Percentiles rank a stretch among this genome's conserved stretches.
Evolutionary conservation across 2,797 vertebrate species (phyloP).

Genomic region (Aulostomus chinensis): DNA sequence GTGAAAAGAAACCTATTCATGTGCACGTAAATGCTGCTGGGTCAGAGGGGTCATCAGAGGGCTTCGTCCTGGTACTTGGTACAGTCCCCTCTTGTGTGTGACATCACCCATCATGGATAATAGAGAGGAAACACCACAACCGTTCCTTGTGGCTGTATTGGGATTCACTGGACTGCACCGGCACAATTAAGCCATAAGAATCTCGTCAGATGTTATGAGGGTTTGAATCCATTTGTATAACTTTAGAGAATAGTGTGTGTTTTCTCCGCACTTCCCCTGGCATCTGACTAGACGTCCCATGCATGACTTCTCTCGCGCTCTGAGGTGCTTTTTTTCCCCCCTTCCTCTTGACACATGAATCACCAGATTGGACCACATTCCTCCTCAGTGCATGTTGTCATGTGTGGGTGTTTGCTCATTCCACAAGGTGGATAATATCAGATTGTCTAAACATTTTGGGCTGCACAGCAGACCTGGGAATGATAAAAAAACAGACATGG

Average conservation of each 20-base stretch:
- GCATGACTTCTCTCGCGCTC: background rate
- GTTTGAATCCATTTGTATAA: too few relatives aligned
- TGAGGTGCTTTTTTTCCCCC: too few relatives aligned
- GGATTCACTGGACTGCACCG: conserved; percentile 8
- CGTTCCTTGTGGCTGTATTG: too few relatives aligned
- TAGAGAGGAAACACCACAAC: conserved; percentile 15
- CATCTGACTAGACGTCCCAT: background rate
- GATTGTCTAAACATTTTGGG: background rate
- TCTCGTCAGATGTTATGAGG: too few relatives aligned
- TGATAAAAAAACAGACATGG: background rate
- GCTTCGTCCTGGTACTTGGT: conserved; percentile 53
- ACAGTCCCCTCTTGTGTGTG: conserved; percentile 39
- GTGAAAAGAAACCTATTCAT: too few relatives aligned
- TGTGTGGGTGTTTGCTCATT: conserved; percentile 9
- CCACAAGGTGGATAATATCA: conserved; percentile 4
- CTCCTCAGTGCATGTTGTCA: background rate
- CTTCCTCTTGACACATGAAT: conserved; percentile 3
- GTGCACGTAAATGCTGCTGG: background rate
- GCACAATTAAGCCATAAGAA: background rate
- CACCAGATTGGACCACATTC: conserved; percentile 5
- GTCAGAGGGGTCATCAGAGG: conserved; percentile 8
- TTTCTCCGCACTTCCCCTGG: background rate
- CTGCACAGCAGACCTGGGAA: background rate
- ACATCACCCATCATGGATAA: conserved; percentile 28
- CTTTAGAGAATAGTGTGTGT: background rate